A percentile compares a stretch with the other conserved stretches of the same genome.
Evolutionary conservation across 2,888 invertebrate genomes (phyloP).

Genomic region (Podotricha telesiphe): DNA sequence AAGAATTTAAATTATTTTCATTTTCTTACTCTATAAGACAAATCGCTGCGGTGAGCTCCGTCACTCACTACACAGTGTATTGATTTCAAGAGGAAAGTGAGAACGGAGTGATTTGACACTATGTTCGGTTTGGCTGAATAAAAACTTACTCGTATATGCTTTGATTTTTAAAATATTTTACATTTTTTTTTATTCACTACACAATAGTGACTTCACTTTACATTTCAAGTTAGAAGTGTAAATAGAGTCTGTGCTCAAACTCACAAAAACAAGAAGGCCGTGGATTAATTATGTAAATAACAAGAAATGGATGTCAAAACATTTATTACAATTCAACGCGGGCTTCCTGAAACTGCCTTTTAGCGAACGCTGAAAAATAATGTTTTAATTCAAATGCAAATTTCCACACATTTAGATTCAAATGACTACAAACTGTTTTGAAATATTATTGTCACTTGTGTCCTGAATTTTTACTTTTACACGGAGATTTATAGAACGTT

Average conservation of each 20-base stretch:
- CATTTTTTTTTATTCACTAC: no score
- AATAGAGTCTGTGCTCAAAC: neutral
- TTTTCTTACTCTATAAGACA: no score
- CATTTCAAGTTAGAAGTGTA: neutral
- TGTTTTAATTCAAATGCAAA: constrained; percentile 70
- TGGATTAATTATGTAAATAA: constrained; percentile 14
- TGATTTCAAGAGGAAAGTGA: no score
- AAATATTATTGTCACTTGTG: constrained; percentile 49
- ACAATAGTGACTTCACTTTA: neutral
- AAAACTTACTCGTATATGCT: no score
- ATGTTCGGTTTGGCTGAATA: no score
- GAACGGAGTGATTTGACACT: no score
- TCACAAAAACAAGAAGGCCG: neutral
- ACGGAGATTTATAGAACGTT: constrained; percentile 1
- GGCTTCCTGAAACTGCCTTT: constrained; percentile 21
- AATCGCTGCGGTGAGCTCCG: no score
- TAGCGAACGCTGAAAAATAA: constrained; percentile 47
- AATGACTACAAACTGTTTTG: constrained; percentile 51
- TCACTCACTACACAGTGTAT: no score
- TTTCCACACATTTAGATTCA: constrained; percentile 59
- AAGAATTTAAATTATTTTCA: no score
- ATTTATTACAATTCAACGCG: constrained; percentile 33
- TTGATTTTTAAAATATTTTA: no score
- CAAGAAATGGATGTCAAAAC: constrained; percentile 36
- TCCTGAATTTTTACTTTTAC: neutral